A percentile compares a stretch with the other conserved stretches of the same genome.
These are phyloP conservation scores for Pelvicachromis taeniatus DNA, from an alignment of 2,113 vertebrate species.

Conservation along the genomic window DNA sequence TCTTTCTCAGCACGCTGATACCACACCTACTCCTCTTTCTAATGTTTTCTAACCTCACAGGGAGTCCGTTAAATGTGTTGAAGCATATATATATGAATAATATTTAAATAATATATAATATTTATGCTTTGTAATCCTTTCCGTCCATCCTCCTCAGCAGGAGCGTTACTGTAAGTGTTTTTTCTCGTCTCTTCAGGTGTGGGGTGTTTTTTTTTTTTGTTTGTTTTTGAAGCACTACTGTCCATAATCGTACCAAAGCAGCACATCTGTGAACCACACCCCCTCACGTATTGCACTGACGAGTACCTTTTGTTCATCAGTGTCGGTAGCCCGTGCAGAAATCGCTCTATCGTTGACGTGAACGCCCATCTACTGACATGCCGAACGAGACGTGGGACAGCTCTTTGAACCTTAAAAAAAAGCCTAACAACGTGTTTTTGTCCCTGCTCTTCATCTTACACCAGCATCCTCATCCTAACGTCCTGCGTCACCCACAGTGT, in stretches of 20 bases:
- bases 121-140: constrained; percentile 11
- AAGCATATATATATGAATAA: not conserved
- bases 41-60: constrained; percentile 9
- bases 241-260: constrained; percentile 40
- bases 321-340: constrained; percentile 10
- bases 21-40: constrained; percentile 6
- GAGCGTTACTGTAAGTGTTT: not conserved
- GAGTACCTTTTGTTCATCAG: not conserved
- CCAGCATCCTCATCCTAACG: constrained; percentile 10
- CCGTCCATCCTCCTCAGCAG: not conserved
- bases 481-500: not conserved
- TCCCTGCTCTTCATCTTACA: constrained; percentile 11
- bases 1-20: not conserved
- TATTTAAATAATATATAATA: not conserved
- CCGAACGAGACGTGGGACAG: not conserved
- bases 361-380: not conserved
- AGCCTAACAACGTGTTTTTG: not conserved
- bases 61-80: not conserved
- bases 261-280: constrained; percentile 7
- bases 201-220: not conserved
- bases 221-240: not conserved
- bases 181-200: not conserved
- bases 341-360: not conserved
- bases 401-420: not conserved
- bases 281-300: not conserved